phyloP scores from a whole-genome alignment of 2,797 vertebrate genomes.

The Pseudochaenichthys georgianus region DNA sequence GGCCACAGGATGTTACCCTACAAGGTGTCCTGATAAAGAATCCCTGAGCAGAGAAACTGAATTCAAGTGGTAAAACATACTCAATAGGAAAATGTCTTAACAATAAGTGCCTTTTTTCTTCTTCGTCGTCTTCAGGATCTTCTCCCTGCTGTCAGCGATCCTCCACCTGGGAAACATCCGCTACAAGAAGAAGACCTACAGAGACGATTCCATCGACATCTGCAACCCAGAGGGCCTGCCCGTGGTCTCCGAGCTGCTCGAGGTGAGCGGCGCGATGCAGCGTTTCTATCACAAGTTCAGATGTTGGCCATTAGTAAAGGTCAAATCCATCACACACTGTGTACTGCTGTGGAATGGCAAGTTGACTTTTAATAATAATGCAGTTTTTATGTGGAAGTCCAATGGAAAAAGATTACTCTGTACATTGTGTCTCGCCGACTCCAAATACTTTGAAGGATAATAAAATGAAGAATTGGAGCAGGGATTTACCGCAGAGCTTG shows the following conservation, averaged over 20 bases:
- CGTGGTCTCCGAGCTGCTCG: conserved; percentile 91
- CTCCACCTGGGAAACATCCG: conserved; percentile 95
- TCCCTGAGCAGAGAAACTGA: background rate
- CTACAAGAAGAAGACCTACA: conserved; percentile 96
- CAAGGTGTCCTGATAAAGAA: background rate
- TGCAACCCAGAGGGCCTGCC: conserved; percentile 93
- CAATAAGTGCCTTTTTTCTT: background rate
- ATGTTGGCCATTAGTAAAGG: too few species aligned
- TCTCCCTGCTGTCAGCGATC: conserved; percentile 93
- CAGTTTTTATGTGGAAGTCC: conserved; percentile 3
- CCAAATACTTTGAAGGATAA: conserved; percentile 53
- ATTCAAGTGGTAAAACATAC: too few species aligned
- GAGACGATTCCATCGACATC: conserved; percentile 96
- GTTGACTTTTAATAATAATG: background rate
- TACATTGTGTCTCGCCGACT: conserved; percentile 25
- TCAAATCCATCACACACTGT: background rate
- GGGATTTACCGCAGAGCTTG: conserved; percentile 51
- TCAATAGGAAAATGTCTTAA: background rate
- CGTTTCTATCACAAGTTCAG: background rate
- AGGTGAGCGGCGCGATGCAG: conserved; percentile 79
- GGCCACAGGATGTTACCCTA: background rate
- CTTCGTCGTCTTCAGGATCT: conserved; percentile 84
- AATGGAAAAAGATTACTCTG: conserved; percentile 3
- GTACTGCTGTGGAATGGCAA: background rate
- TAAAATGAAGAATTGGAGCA: conserved; percentile 55